phyloP scores from a whole-genome alignment of 2,113 vertebrate species.

The Thunnus maccoyii region DNA sequence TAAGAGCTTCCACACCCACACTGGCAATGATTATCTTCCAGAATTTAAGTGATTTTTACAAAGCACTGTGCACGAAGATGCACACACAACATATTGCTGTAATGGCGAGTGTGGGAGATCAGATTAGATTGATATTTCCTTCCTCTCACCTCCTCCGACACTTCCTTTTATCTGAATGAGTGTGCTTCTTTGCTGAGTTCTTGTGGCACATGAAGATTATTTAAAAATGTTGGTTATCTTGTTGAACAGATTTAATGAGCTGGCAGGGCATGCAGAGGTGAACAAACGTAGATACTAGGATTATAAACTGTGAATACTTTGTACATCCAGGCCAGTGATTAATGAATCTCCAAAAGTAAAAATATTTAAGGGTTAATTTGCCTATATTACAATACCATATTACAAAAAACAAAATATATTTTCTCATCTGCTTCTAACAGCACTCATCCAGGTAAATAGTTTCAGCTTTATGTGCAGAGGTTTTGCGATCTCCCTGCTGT shows the following conservation, averaged over 20 bases:
- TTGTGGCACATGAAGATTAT: slow-evolving; percentile 45
- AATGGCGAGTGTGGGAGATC: slow-evolving; percentile 55
- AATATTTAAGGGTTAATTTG: neutral
- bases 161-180: slow-evolving; percentile 55
- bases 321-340: slow-evolving; percentile 1
- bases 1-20: slow-evolving; percentile 36
- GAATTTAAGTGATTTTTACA: slow-evolving; percentile 57
- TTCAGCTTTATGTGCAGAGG: neutral
- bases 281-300: slow-evolving; percentile 20
- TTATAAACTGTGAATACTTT: slow-evolving; percentile 7
- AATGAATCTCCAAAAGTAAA: slow-evolving; percentile 23
- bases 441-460: neutral
- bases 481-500: neutral
- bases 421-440: neutral
- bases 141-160: slow-evolving; percentile 45
- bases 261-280: slow-evolving; percentile 32
- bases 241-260: slow-evolving; percentile 51
- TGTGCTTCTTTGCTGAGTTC: slow-evolving; percentile 28
- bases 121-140: slow-evolving; percentile 61
- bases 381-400: neutral
- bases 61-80: slow-evolving; percentile 35
- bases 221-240: slow-evolving; percentile 63
- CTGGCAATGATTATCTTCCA: slow-evolving; percentile 36
- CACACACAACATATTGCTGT: slow-evolving; percentile 46
- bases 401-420: neutral